These are phyloP conservation scores for Vanessa cardui DNA, from an alignment of 2,888 invertebrate genomes.

Conservation along the genomic window DNA sequence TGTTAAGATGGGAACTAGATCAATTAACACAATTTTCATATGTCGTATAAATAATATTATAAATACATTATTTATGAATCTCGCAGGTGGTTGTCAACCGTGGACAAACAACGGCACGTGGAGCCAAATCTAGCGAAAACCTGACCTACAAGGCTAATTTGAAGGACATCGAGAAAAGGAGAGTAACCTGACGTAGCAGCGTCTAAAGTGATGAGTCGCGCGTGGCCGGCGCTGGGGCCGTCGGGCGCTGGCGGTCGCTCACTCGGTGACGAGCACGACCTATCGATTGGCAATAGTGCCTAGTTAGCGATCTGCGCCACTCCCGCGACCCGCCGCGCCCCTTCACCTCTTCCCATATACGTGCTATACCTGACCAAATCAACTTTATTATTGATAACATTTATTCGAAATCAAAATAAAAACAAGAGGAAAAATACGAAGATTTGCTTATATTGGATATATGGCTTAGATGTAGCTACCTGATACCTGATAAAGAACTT, in stretches of 20 bases:
- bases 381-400: conserved; percentile 6
- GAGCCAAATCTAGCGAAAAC: conserved; percentile 72
- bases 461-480: too few species aligned
- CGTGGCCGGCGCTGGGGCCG: conserved; percentile 62
- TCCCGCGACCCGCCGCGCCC: conserved; percentile 40
- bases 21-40: too few species aligned
- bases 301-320: conserved; percentile 71
- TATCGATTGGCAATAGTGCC: conserved; percentile 83
- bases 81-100: conserved; percentile 50
- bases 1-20: too few species aligned
- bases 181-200: conserved; percentile 82
- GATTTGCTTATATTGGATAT: too few species aligned
- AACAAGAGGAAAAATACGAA: too few species aligned
- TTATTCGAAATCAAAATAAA: neutral
- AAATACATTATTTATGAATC: conserved; percentile 40
- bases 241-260: conserved; percentile 39
- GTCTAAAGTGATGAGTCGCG: conserved; percentile 81
- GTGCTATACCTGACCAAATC: conserved; percentile 14
- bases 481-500: too few species aligned
- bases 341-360: conserved; percentile 38
- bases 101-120: conserved; percentile 78
- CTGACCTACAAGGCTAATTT: conserved; percentile 84
- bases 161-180: conserved; percentile 83
- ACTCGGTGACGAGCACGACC: conserved; percentile 66
- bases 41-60: neutral